Evolutionary conservation across 2,888 invertebrate genomes (phyloP).

Genomic region (Macrosoma leucophasiata): DNA sequence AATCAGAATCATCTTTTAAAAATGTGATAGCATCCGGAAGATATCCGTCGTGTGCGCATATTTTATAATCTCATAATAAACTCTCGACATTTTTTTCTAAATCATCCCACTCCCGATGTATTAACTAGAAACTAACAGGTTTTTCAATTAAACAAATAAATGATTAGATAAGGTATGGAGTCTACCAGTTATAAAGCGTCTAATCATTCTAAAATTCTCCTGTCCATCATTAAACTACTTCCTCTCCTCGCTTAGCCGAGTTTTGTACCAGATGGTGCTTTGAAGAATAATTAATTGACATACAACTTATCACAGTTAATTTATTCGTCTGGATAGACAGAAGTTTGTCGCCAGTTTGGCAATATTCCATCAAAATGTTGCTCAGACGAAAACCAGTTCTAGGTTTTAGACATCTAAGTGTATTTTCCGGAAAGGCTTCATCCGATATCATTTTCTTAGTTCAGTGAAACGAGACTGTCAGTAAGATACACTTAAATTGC

Average conservation of each 20-base stretch:
- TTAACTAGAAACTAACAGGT: conserved; percentile 3
- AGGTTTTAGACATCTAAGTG: conserved; percentile 24
- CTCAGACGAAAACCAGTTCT: conserved; percentile 30
- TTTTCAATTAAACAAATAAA: conserved; percentile 8
- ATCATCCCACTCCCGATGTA: no score
- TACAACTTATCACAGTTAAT: conserved; percentile 73
- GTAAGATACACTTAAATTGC: conserved; percentile 58
- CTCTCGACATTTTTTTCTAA: no score
- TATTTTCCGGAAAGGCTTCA: conserved; percentile 15
- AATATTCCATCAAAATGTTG: conserved; percentile 43
- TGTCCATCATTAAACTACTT: conserved; percentile 47
- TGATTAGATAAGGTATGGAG: conserved; percentile 8
- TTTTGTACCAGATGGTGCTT: conserved; percentile 67
- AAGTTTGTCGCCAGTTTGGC: conserved; percentile 68
- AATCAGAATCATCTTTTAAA: no score
- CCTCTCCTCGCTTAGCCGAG: conserved; percentile 43
- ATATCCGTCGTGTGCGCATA: no score
- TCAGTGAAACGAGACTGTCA: conserved; percentile 44
- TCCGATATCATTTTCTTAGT: conserved; percentile 33
- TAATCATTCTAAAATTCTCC: conserved; percentile 36
- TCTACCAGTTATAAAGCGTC: conserved; percentile 15
- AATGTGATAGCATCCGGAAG: no score
- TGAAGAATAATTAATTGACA: conserved; percentile 76
- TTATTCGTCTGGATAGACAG: conserved; percentile 69
- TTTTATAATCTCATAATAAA: no score